Base-by-base conservation (phyloP, 2,888 invertebrate species). In the Caenorhabditis sp. region DNA sequence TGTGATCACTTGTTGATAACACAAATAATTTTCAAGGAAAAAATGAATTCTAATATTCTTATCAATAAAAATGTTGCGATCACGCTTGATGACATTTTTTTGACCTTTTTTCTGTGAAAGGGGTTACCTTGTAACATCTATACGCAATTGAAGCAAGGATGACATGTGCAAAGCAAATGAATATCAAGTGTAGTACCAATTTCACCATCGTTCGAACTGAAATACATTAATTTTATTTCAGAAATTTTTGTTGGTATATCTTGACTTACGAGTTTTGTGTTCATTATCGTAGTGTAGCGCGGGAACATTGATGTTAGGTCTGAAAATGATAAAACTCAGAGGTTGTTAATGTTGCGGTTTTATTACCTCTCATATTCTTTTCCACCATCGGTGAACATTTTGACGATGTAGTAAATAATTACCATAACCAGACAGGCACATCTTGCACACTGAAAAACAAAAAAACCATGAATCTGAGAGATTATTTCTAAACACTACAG, bases 231-330 rank as follows among this genome's bases (percentile, higher is more conserved):
- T 38, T 63, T n/a, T 5, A 57, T 57, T 27, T 31, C 10, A 23
- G 53, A 20, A 62, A 63, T 17, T 5, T 36, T 36, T 36, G 5
- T 14, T 50, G 14, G 12, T 21, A 31, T 31, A 31, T 31, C 10
- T 31, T 31, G 5, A 26, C 56, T 58, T 20, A 70, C 71, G 25
- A 25, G 62, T 79, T 31, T 73, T 72, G 43, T 79, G 77, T 56
- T 79, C 74, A 52, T 70, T 72, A 60, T 77, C 75, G 49, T 79
- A 79, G 26, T 70, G 64, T 50, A 79, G 63, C 10, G 77, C 72
- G 5, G 79, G 79, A 8, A 79, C 65, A 23, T 72, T 56, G 38
- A 77, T 60, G 25, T 61, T 64, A 3, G 79, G 79, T 36, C 69
- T 72, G 61, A 43, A 72, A 64, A 60, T n/a, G n/a, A 14, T 8